Evolutionary conservation across 2,888 invertebrate species (phyloP), one percentile per base, ranked within the genome.

Genomic region (Dynastes maya): DNA sequence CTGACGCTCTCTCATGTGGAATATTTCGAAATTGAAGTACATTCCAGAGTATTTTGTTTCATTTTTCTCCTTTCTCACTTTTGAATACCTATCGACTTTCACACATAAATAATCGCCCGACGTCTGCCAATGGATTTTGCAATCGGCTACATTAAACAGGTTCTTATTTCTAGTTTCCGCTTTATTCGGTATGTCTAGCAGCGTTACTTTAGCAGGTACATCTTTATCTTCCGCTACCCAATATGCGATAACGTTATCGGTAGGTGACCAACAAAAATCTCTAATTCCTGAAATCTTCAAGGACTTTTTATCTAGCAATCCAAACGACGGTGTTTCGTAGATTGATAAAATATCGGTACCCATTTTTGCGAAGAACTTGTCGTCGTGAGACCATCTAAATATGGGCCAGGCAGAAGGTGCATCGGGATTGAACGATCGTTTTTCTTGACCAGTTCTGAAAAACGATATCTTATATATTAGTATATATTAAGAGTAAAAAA

Each of bases 101-200:
- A 99, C 98, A 85, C 99, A 98, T 37, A 99, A 91, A 88, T 98
- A 98, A 88, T 99, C 98, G 0, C 99, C 99, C 32, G 95, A 96
- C 89, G 98, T 98, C 89, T 99, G 99, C 99, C 99, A 99, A 88
- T 98, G 98, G 88, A 99, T 96, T 85, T 98, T 97, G 88, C 98
- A 98, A 87, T 98, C 98, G 0, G 98, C 98, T 0, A 99, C 99
- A 81, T 96, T 98, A 92, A 99, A 99, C 78, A 99, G 91, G 89
- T 98, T 99, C 89, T 98, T 98, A 82, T 96, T 96, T 82, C 98
- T 93, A 61, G 94, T 93, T 90, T 97, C 97, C 71, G 93, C 94
- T 79, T 96, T 94, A 85, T 95, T 96, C 2, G 98, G 98, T 80
- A 99, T 93, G 88, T 98, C 97, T 72, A 98, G 91, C 0, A 99